Evolutionary conservation across 2,797 vertebrate species (phyloP).

Genomic region (Myiotriccus ornatus): DNA sequence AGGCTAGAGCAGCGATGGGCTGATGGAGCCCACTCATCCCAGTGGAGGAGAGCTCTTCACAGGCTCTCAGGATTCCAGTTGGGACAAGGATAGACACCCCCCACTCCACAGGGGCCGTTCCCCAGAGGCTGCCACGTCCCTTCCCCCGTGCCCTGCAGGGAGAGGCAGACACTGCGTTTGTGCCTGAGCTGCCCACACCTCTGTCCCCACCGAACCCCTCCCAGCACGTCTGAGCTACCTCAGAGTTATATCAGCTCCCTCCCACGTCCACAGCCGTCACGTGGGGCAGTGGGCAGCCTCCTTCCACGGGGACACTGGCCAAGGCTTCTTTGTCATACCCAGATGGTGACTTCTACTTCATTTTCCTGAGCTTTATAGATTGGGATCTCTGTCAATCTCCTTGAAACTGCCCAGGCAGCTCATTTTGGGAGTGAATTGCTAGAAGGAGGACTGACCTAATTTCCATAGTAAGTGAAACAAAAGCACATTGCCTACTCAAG

Average conservation of each 20-base stretch:
- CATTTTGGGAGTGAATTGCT: background rate
- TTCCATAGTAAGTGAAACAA: background rate
- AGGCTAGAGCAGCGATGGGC: background rate
- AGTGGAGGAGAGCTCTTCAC: background rate
- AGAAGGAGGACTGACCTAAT: background rate
- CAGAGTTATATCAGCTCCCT: background rate
- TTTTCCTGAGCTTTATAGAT: background rate
- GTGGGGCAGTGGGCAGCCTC: background rate
- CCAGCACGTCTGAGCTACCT: accelerated
- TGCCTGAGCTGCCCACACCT: background rate
- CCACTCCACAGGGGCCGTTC: background rate
- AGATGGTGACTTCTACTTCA: background rate
- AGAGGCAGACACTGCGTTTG: background rate
- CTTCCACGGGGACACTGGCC: background rate
- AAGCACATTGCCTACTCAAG: background rate
- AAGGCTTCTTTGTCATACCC: background rate
- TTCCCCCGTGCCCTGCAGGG: background rate
- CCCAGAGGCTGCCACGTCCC: background rate
- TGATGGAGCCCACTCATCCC: background rate
- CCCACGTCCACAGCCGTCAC: background rate
- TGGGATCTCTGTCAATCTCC: background rate
- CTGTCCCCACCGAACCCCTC: background rate
- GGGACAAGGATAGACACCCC: background rate
- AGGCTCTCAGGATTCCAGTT: background rate
- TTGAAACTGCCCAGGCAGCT: background rate